Conservation (phyloP, 2,888 invertebrate species). For the Troides aeacus region DNA sequence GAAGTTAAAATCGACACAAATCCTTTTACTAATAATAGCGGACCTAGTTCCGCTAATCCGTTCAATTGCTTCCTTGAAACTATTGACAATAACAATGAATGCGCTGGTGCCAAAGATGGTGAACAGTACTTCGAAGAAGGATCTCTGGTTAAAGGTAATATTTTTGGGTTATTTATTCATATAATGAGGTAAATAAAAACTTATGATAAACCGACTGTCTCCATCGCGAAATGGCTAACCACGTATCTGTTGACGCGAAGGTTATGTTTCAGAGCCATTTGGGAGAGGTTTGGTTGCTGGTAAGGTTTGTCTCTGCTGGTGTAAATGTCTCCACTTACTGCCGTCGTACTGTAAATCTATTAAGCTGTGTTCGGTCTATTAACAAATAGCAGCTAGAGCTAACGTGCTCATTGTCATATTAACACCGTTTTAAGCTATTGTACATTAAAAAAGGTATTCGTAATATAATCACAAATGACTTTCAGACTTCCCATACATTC, state of each 20-base stretch:
- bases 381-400: too few species aligned
- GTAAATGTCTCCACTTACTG: too few species aligned
- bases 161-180: not conserved
- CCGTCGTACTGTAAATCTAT: too few species aligned
- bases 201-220: not conserved
- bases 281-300: too few species aligned
- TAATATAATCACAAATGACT: not conserved
- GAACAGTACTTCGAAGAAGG: slow-evolving; percentile 48
- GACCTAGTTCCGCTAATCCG: slow-evolving; percentile 46
- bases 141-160: slow-evolving; percentile 54
- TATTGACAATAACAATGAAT: slow-evolving; percentile 20
- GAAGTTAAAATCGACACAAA: slow-evolving; percentile 47
- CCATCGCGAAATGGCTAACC: not conserved
- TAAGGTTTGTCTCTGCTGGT: too few species aligned
- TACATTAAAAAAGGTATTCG: too few species aligned
- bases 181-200: not conserved
- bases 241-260: too few species aligned
- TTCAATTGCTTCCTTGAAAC: slow-evolving; percentile 44
- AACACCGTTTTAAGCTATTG: too few species aligned
- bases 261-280: too few species aligned
- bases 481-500: not conserved
- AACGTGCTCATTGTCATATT: too few species aligned
- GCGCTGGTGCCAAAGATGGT: slow-evolving; percentile 31
- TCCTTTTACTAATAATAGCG: slow-evolving; percentile 47
- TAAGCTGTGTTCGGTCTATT: too few species aligned